Conservation (phyloP, 1,140 invertebrate species). For the Ips nitidus region DNA sequence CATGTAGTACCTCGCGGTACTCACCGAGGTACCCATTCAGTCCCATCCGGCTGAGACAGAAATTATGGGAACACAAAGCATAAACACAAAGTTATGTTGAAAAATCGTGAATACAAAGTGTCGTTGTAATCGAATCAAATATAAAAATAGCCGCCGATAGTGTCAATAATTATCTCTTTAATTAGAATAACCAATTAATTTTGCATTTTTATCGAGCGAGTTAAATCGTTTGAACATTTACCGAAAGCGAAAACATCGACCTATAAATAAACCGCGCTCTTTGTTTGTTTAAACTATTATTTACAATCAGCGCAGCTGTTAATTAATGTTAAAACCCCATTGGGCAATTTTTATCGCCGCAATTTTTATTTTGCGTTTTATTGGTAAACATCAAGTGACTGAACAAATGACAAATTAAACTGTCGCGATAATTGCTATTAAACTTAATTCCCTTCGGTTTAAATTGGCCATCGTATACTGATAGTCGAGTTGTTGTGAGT, state of each 20-base stretch:
- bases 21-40: constrained; percentile 20
- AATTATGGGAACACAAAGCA: not conserved
- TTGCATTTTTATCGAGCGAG: constrained; percentile 21
- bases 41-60: not conserved
- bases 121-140: constrained; percentile 4
- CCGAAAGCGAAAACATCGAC: constrained; percentile 14
- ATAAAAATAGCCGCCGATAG: constrained; percentile 28
- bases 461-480: too few species aligned
- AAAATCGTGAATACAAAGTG: constrained; percentile 3
- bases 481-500: too few species aligned
- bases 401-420: constrained; percentile 30
- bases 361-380: constrained; percentile 27
- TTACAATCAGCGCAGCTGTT: constrained; percentile 15
- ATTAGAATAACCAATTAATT: constrained; percentile 32
- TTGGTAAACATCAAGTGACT: constrained; percentile 28
- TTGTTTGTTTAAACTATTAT: constrained; percentile 29
- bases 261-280: constrained; percentile 23
- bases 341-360: constrained; percentile 30
- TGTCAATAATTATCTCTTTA: constrained; percentile 32
- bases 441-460: constrained; percentile 8
- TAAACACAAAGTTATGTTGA: too few species aligned
- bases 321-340: constrained; percentile 28
- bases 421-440: constrained; percentile 18
- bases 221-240: constrained; percentile 19
- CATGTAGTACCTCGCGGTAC: constrained; percentile 34